Evolutionary conservation across 2,113 vertebrate species (phyloP).

Genomic region (Dicaeum eximium): DNA sequence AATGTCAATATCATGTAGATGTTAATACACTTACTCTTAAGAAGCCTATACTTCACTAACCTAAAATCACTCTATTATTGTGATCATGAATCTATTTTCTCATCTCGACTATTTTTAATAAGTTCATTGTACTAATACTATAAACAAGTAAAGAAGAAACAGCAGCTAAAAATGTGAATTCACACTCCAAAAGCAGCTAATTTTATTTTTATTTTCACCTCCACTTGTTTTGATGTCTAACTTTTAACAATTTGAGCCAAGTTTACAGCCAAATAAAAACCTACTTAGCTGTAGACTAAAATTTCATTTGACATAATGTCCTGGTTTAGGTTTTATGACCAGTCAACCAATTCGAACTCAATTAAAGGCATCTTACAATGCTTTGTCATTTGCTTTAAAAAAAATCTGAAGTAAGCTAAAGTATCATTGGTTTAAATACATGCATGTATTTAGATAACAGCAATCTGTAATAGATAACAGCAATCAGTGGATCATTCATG

Average conservation of each 20-base stretch:
- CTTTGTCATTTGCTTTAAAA: background rate
- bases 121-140: background rate
- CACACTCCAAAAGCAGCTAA: background rate
- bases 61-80: background rate
- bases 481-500: background rate
- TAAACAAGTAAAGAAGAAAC: background rate
- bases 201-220: slow-evolving; percentile 8
- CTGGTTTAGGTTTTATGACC: slow-evolving; percentile 21
- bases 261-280: slow-evolving; percentile 14
- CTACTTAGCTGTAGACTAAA: background rate
- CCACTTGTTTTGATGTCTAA: slow-evolving; percentile 2
- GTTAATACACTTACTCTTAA: background rate
- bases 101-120: background rate
- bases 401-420: background rate
- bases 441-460: background rate
- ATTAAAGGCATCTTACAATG: background rate
- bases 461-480: background rate
- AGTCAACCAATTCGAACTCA: background rate
- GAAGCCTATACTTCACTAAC: background rate
- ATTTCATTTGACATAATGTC: background rate
- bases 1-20: background rate
- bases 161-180: background rate
- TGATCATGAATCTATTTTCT: background rate
- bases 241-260: background rate
- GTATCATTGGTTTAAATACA: background rate